Evolutionary conservation across 2,113 vertebrate genomes (phyloP).

Genomic region (Ochotona curzoniae): DNA sequence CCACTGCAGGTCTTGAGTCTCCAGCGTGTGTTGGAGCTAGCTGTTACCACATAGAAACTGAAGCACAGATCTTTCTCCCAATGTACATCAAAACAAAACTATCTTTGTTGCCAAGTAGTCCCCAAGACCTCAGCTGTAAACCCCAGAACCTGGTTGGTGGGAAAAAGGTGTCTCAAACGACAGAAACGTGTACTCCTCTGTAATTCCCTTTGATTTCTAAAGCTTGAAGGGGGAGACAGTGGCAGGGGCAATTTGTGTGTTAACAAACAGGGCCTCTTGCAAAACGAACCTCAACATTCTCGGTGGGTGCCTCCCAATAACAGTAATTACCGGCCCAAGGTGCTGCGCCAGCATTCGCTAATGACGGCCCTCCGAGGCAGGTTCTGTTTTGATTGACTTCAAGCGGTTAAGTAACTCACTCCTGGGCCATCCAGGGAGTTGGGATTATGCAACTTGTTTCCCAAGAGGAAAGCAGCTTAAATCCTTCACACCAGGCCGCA

Average conservation of each 20-base stretch:
- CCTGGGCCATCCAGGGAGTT: background rate
- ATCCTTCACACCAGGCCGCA: background rate
- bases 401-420: constrained; percentile 56
- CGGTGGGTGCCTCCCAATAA: constrained; percentile 39
- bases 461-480: constrained; percentile 19
- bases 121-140: background rate
- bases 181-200: background rate
- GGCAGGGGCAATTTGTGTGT: constrained; percentile 41
- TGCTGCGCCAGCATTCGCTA: constrained; percentile 41
- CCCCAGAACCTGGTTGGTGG: background rate
- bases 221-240: background rate
- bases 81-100: background rate
- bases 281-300: constrained; percentile 36
- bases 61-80: background rate
- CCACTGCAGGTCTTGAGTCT: background rate
- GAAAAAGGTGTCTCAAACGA: constrained; percentile 41
- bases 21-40: rapidly evolving
- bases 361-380: background rate
- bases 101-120: background rate
- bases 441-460: constrained; percentile 58
- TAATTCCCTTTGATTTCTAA: constrained; percentile 52
- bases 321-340: constrained; percentile 63
- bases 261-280: constrained; percentile 70
- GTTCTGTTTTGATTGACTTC: constrained; percentile 65
- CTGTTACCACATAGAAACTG: rapidly evolving